phyloP scores from a whole-genome alignment of 2,888 invertebrate species.

The Stegana nigrithorax region DNA sequence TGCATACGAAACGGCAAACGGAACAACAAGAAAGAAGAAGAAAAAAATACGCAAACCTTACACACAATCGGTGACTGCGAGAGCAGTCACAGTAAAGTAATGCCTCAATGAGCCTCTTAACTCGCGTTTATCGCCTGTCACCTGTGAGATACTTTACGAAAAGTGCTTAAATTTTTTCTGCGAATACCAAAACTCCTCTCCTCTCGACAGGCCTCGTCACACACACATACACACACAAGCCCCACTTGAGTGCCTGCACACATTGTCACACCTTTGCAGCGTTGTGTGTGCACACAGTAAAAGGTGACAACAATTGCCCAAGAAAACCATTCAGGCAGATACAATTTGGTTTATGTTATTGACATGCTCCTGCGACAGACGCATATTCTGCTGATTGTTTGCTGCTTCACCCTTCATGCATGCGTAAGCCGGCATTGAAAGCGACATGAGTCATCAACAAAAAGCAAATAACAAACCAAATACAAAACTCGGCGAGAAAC shows the following conservation, averaged over 20 bases:
- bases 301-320: conserved; percentile 8
- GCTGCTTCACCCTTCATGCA: background rate
- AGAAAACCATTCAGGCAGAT: conserved; percentile 6
- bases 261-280: no score
- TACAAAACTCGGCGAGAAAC: no score
- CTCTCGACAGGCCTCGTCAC: background rate
- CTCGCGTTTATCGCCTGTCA: background rate
- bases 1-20: conserved; percentile 44
- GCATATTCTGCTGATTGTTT: no score
- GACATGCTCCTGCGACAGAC: conserved; percentile 38
- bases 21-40: background rate
- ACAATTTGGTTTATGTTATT: conserved; percentile 11
- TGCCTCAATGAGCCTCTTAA: no score
- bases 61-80: no score
- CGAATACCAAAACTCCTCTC: background rate
- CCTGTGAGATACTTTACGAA: background rate
- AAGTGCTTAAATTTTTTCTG: conserved; percentile 6
- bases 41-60: no score
- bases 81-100: no score
- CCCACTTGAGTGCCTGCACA: no score
- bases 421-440: conserved; percentile 34
- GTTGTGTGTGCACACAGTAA: background rate
- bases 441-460: conserved; percentile 43
- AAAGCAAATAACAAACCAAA: background rate
- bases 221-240: background rate